Evolutionary conservation across 2,113 vertebrate species (phyloP).

Genomic region (Balaenoptera acutorostrata): DNA sequence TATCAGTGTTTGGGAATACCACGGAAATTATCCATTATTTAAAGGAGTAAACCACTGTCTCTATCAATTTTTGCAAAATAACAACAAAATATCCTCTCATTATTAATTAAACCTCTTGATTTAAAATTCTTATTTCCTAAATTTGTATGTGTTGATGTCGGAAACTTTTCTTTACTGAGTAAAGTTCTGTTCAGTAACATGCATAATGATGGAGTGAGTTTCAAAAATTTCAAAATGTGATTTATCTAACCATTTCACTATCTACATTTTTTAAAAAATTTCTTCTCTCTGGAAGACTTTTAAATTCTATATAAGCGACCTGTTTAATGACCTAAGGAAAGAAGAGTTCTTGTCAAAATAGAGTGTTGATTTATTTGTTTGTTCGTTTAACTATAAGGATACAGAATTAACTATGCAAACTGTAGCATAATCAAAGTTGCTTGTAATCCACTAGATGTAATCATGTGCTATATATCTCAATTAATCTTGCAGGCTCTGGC

Average conservation of each 20-base stretch:
- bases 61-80: neutral
- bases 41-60: neutral
- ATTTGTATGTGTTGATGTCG: neutral
- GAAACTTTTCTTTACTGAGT: neutral
- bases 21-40: neutral
- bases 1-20: neutral
- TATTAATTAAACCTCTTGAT: neutral
- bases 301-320: conserved; percentile 32
- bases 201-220: neutral
- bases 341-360: conserved; percentile 50
- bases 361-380: conserved; percentile 76
- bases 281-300: neutral
- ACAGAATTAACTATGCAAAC: conserved; percentile 84
- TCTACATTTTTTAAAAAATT: neutral
- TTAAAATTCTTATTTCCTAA: conserved; percentile 3
- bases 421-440: conserved; percentile 86
- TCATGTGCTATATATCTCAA: conserved; percentile 89
- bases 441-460: conserved; percentile 84
- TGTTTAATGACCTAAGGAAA: conserved; percentile 51
- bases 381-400: conserved; percentile 82
- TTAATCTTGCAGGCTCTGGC: conserved; percentile 90
- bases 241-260: neutral
- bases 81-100: neutral
- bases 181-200: conserved; percentile 13
- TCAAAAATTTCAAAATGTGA: neutral